A percentile compares a stretch with the other conserved stretches of the same genome.
These are phyloP conservation scores for Pseudomugil gertrudae DNA, from an alignment of 2,797 vertebrate genomes.

Conservation along the genomic window DNA sequence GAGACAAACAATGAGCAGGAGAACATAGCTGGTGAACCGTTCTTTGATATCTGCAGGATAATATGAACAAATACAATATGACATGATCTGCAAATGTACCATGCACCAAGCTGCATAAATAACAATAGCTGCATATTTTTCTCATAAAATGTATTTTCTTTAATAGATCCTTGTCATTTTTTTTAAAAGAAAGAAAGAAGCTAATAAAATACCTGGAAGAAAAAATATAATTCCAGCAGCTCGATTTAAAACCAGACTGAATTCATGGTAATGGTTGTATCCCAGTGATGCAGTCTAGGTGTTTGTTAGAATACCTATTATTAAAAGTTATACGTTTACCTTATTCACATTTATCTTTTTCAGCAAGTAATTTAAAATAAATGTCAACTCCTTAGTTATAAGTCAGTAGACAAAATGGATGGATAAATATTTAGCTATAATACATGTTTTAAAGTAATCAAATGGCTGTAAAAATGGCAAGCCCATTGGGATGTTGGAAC, in stretches of 20 bases:
- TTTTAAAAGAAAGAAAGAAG: background rate
- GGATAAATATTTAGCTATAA: background rate
- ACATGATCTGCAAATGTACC: background rate
- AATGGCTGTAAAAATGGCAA: background rate
- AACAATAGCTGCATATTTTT: background rate
- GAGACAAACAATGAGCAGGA: slow-evolving; percentile 94
- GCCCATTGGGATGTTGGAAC: background rate
- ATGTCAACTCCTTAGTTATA: too few relatives aligned
- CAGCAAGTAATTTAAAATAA: background rate
- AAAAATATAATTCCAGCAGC: background rate
- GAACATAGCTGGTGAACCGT: slow-evolving; percentile 93
- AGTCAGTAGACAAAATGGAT: too few relatives aligned
- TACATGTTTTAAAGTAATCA: background rate
- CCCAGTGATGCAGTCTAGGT: background rate
- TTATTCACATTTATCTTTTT: background rate
- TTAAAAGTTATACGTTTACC: slow-evolving; percentile 6
- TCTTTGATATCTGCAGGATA: slow-evolving; percentile 93
- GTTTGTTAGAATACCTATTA: background rate
- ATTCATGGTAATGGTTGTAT: background rate
- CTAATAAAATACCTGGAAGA: background rate
- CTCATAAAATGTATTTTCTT: background rate
- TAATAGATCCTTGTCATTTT: background rate
- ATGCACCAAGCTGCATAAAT: background rate
- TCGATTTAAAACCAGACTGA: slow-evolving; percentile 1
- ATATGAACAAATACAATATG: slow-evolving; percentile 2